Evolutionary conservation across 2,888 invertebrate genomes (phyloP), one percentile per base, ranked within the genome.

Genomic region (Harpalus rubripes): DNA sequence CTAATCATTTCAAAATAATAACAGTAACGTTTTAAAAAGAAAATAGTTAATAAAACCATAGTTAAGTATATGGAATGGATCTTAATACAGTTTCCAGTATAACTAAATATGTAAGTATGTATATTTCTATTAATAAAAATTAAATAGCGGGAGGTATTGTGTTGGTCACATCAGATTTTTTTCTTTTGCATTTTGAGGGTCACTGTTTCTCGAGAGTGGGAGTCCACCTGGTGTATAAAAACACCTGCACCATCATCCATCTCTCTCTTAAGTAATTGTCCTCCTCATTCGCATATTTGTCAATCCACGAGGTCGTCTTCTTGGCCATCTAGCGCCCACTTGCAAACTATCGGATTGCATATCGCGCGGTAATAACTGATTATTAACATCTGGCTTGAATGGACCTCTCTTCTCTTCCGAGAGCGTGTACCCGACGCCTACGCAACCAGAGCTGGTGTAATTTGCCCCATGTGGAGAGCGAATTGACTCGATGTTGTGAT

Each of bases 271-370:
- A 59, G 74, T 82, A 82, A 83, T 83, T 83, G 83, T 74, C 58
- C 83, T 74, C 32, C 76, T 74, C 83, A 83, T 83, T 83, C 83
- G 39, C 59, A 52, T 83, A 83, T 83, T 72, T 83, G 82, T 74
- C 82, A 83, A 39, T 59, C 39, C 26, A 10, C 83, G 59, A 65
- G 81, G 52, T 32, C 81, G 68, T 68, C 52, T 81, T 10, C 52
- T 22, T 39, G 68, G 22, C 76, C 32, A 78, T 32, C 78, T 76
- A 58, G 16, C 78, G 78, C 78, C 78, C 58, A 78, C 78, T 78
- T n/a, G 22, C 12, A 7, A 44, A 44, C 72, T 16, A 44, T 74
- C 44, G 22, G 16, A 41, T 74, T 16, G 63, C 63, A 63, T 74
- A 74, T 74, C 72, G 41, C 15, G 81, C 65, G 41, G 41, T 65